Evolutionary conservation across 2,113 vertebrate genomes (phyloP), one percentile per base, ranked within the genome.

Genomic region (Tor tambroides): DNA sequence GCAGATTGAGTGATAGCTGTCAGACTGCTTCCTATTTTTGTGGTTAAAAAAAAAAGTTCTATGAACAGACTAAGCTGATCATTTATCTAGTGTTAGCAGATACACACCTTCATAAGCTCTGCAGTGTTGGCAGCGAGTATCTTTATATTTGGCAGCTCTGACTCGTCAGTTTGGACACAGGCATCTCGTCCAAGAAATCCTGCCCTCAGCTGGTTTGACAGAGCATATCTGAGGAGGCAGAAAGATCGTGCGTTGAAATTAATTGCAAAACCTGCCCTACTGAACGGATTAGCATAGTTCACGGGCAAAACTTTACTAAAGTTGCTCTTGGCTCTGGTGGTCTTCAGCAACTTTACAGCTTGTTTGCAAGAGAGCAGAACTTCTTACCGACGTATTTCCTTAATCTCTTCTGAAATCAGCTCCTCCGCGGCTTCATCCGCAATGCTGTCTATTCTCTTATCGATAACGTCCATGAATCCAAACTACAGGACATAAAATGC

Each of bases 61-160:
- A 59, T 79, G 30, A 77, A 5, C 7, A 19, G 15, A 21, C 15
- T 30, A 17, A 30, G 1, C 8, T 38, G 8, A 0, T 8, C 17
- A 71, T 75, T 46, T 6, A 75, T 46, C 21, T 26, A 26, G n/a
- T 26, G 23, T 1, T 8, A 46, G 23, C 72, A 26, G 41, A 41
- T 14, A 80, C 12, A 35, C 74, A 90, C 86, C 88, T 84, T 87
- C 0, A 46, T 38, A 28, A 90, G 89, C 15, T 71, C n/a, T 78
- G 76, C 76, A 7, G 74, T 88, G 85, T 85, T 41, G 30, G 54
- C 76, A 71, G 71, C 87, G 63, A 95, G 71, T 2, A 92, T 79
- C 76, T 95, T 94, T 51, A 95, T 3, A 79, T 92, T 88, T 76
- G 87, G 19, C 86, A 95, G 90, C 89, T 95, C 92, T 91, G 85